Base-by-base conservation (phyloP, 1,140 invertebrate genomes). In the Mesaphorura yosii region DNA sequence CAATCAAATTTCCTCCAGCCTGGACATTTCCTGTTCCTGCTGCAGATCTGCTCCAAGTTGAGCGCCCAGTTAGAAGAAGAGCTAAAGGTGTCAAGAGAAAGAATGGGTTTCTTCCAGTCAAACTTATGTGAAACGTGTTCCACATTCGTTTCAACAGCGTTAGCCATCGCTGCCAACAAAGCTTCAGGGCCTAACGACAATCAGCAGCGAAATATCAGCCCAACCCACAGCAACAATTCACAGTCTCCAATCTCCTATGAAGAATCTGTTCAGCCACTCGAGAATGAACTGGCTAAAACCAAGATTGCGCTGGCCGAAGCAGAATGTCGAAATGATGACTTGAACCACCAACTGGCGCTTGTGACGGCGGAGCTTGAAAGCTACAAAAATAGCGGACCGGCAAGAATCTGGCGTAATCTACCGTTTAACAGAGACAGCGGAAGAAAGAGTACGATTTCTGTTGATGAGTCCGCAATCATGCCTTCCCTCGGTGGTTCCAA, bases 261-360 rank as follows among this genome's bases (percentile, higher is more conserved):
- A 53, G 25, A 29, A 19, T n/a, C 10, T 58, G 81, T 96, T 48
- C 76, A 86, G 12, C 90, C 95, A 68, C 72, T 98, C 22, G 94
- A 98, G 68, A 72, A 97, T 44, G 93, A 98, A 67, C 71, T 98
- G 51, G 94, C 93, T 3, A 86, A 93, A 67, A 92, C 93, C 0
- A 98, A 98, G 68, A 73, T 98, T 57, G 91, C 90, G 0, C 81
- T 96, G 49, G 95, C 98, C 2, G 91, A 98, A 73, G 86, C 91
- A 0, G 88, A 97, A 71, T 98, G 94, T 73, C 81, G 84, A 64
- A 96, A 93, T 75, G 90, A 95, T 81, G 89, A 94, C 70, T 71
- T 95, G 31, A 90, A 83, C n/a, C 91, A 97, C 73, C 86, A 92
- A 66, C 72, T 95, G 40, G 83, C 82, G 64, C 77, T 86, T 1